Evolutionary conservation across 2,888 invertebrate genomes (phyloP).

Genomic region (Plusia festucae): DNA sequence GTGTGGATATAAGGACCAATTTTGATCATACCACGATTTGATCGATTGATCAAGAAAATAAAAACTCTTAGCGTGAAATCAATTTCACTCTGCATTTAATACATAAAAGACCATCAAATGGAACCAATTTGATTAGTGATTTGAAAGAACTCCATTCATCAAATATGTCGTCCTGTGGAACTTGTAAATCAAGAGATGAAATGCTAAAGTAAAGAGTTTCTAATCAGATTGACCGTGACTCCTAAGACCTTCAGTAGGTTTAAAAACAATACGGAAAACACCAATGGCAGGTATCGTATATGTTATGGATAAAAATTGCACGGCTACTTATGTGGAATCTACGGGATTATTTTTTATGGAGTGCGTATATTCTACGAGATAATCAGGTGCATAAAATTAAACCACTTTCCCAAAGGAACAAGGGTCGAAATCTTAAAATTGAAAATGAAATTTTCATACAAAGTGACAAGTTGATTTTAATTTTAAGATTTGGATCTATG

Average conservation of each 20-base stretch:
- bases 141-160: constrained; percentile 19
- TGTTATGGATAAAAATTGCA: too few relatives aligned
- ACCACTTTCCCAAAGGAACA: too few relatives aligned
- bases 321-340: neutral
- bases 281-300: neutral
- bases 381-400: too few relatives aligned
- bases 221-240: neutral
- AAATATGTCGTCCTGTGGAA: neutral
- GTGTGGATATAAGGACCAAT: neutral
- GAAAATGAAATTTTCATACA: too few relatives aligned
- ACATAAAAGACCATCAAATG: constrained; percentile 31
- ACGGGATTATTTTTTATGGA: neutral
- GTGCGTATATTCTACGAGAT: too few relatives aligned
- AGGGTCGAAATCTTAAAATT: too few relatives aligned
- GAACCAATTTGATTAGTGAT: constrained; percentile 25
- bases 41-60: constrained; percentile 10
- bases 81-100: constrained; percentile 32
- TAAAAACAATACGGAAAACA: neutral
- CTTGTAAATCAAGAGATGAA: too few relatives aligned
- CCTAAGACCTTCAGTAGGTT: neutral
- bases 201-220: neutral
- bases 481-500: too few relatives aligned
- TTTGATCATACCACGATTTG: neutral
- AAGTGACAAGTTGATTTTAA: too few relatives aligned
- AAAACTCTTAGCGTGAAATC: constrained; percentile 22